Percentiles rank a stretch among this genome's conserved stretches.
These are phyloP conservation scores for rat (Rattus norvegicus) DNA, from an alignment of 2,113 vertebrate genomes.

Conservation along the genomic window GRCr8 NC_086019.1:18425001-18425500, in stretches of 20 bases:
- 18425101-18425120: too few relatives aligned
- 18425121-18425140: background rate
- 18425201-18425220: background rate
- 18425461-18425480: background rate
- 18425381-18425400: background rate
- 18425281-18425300: background rate
- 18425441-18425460: background rate
- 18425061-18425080: background rate
- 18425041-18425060: background rate
- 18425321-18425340: background rate
- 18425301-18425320: background rate
- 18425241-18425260: background rate
- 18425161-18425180: background rate
- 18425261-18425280: background rate
- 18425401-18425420: background rate
- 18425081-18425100: background rate
- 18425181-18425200: background rate
- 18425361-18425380: background rate
- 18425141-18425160: background rate
- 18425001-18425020: background rate
- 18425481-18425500: background rate
- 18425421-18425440: background rate
- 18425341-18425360: background rate
- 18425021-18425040: background rate
- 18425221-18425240: background rate